Evolutionary conservation across 2,888 invertebrate genomes (phyloP), one percentile per base, ranked within the genome.

Genomic region (Yponomeuta malinellus): DNA sequence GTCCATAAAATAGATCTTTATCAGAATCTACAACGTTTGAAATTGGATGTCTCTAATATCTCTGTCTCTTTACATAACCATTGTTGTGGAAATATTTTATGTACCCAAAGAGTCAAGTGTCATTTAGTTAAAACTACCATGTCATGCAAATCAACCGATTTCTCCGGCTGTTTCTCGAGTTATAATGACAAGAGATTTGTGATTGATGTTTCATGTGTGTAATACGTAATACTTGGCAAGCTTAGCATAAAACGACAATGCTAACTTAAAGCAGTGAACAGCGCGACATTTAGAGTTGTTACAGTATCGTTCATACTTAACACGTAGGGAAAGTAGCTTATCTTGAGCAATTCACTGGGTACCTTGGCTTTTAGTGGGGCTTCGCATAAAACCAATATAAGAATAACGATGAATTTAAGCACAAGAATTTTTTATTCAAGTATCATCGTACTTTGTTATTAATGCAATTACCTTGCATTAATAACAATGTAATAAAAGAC

Each of bases 161-260:
- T 65, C 65, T 31, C 65, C 33, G 65, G 29, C 33, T 31, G 6
- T 65, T 29, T 29, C 29, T 31, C 65, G 12, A 65, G 65, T 65
- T 65, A 31, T 65, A 29, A 65, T 65, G 65, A 65, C 65, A 33
- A 65, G 65, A 65, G 65, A 31, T 65, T 65, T 65, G 65, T 63
- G 65, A 65, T 64, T 64, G 64, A 64, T 64, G 64, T 31, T 31
- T 33, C 65, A 23, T 31, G 52, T 59, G 15, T 31, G 52, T 59
- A 65, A 31, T 65, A 65, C 23, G 31, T 10, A 31, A 29, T 31
- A 31, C 33, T 2, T 65, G 31, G 12, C 33, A 12, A 65, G 31
- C 8, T 10, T 65, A 65, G 10, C 2, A 2, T 65, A 65, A 12
- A 29, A 43, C 43, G 43, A 43, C 4, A 1, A 33, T 8, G 43